These are phyloP conservation scores for Hystrix brachyura DNA, from an alignment of 2,113 vertebrate genomes.

Conservation along the genomic window DNA sequence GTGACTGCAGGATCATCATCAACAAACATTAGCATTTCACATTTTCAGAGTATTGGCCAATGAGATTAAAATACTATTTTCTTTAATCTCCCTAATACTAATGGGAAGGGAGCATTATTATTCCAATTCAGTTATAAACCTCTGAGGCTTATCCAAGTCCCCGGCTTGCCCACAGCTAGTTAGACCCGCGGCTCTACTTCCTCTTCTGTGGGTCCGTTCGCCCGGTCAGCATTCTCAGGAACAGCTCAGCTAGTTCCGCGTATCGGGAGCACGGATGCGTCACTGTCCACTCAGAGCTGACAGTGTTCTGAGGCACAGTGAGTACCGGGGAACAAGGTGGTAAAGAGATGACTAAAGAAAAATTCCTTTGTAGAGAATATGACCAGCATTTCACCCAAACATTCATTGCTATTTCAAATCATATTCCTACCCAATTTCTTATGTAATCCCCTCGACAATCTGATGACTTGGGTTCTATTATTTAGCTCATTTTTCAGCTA, in stretches of 20 bases:
- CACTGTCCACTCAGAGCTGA: neutral
- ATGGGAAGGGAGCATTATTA: neutral
- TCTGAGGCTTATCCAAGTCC: neutral
- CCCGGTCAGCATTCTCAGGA: too few species aligned
- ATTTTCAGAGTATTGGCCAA: neutral
- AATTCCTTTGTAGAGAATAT: neutral
- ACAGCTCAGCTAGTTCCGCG: fast-evolving
- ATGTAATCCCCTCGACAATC: too few species aligned
- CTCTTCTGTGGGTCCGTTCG: fast-evolving
- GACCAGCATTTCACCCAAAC: neutral
- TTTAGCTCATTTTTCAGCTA: neutral
- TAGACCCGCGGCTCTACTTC: fast-evolving
- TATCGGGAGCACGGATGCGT: fast-evolving
- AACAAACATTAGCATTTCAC: neutral
- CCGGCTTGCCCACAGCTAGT: neutral
- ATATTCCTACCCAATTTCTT: neutral
- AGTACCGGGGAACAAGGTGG: neutral
- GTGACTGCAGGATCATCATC: neutral
- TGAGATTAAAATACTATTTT: neutral
- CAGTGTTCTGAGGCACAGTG: neutral
- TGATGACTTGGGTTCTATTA: neutral
- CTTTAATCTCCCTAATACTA: neutral
- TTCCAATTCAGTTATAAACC: neutral
- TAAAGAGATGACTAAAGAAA: neutral
- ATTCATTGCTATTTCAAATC: neutral